Percentiles rank a stretch among this genome's conserved stretches.
Evolutionary conservation across 92 coral and sea anemone genomes (phyloP).

Genomic region (Chrysogorgia sp.): DNA sequence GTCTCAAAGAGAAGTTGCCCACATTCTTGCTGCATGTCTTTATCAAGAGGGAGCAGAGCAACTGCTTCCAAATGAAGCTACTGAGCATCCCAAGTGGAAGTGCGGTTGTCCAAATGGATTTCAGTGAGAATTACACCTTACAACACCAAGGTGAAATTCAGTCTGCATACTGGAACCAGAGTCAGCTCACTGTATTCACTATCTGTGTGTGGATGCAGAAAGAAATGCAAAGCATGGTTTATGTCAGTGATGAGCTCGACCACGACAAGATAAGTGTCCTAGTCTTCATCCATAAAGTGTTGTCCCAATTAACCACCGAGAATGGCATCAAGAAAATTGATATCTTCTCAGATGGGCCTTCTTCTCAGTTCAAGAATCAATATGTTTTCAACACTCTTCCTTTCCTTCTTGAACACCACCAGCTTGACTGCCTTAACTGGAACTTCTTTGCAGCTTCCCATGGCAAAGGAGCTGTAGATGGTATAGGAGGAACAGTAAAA

Average conservation of each 20-base stretch:
- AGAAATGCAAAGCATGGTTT: constrained; percentile 53
- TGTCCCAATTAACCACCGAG: constrained; percentile 7
- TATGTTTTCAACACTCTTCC: constrained; percentile 52
- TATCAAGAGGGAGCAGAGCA: too few species aligned
- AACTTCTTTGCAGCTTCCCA: constrained; percentile 57
- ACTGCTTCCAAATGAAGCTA: constrained; percentile 40
- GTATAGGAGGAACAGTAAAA: constrained; percentile 50
- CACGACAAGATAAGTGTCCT: constrained; percentile 62
- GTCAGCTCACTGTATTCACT: constrained; percentile 52
- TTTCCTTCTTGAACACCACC: constrained; percentile 33
- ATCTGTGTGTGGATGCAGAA: constrained; percentile 53
- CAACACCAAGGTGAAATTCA: too few species aligned
- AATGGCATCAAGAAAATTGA: constrained; percentile 47
- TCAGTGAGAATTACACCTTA: constrained; percentile 33
- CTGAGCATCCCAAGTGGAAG: constrained; percentile 8
- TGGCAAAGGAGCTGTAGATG: constrained; percentile 53
- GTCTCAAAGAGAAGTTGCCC: constrained; percentile 46
- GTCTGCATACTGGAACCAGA: constrained; percentile 55
- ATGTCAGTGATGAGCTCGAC: constrained; percentile 60
- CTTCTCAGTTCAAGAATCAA: constrained; percentile 49
- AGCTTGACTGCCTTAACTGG: constrained; percentile 22
- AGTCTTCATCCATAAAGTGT: constrained; percentile 48
- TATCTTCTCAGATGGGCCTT: constrained; percentile 46
- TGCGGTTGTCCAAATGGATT: constrained; percentile 33
- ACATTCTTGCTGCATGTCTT: constrained; percentile 47